Conservation (phyloP, 2,113 vertebrate species). For the Daphoenositta chrysoptera region DNA sequence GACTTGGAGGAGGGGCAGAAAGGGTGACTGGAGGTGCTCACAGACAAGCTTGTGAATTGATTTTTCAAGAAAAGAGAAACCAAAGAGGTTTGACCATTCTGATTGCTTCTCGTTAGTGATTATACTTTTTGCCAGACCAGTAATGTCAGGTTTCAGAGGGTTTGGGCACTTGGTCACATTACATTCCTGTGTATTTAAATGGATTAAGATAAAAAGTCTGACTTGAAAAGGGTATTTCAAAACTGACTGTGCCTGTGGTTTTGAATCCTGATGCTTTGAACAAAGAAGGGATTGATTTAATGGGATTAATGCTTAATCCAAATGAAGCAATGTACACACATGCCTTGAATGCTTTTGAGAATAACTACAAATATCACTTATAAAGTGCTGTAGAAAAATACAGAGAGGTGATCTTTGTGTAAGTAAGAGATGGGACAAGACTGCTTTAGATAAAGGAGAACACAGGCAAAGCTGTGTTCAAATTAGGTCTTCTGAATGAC, state of each 20-base stretch:
- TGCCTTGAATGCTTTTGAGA: slow-evolving; percentile 50
- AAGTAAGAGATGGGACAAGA: not conserved
- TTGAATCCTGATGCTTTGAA: slow-evolving; percentile 57
- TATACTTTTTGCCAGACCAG: not conserved
- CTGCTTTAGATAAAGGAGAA: not conserved
- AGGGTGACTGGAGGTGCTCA: not conserved
- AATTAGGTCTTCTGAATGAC: not conserved
- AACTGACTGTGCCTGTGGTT: slow-evolving; percentile 48
- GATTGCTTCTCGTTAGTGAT: not conserved
- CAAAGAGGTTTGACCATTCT: not conserved
- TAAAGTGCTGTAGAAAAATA: not conserved
- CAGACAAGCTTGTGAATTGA: not conserved
- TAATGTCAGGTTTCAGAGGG: not conserved
- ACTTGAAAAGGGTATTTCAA: slow-evolving; percentile 61
- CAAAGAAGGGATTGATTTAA: slow-evolving; percentile 61
- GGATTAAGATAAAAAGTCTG: slow-evolving; percentile 51
- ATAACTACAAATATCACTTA: slow-evolving; percentile 33
- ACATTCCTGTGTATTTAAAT: slow-evolving; percentile 43
- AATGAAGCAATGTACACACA: slow-evolving; percentile 25
- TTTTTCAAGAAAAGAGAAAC: not conserved
- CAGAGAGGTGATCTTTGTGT: not conserved
- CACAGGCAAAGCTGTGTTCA: not conserved
- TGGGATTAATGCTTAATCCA: slow-evolving; percentile 48
- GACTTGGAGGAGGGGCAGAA: not conserved
- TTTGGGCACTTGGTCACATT: not conserved